phyloP scores from a whole-genome alignment of 2,888 invertebrate species.

The Boloria euphrosyne region DNA sequence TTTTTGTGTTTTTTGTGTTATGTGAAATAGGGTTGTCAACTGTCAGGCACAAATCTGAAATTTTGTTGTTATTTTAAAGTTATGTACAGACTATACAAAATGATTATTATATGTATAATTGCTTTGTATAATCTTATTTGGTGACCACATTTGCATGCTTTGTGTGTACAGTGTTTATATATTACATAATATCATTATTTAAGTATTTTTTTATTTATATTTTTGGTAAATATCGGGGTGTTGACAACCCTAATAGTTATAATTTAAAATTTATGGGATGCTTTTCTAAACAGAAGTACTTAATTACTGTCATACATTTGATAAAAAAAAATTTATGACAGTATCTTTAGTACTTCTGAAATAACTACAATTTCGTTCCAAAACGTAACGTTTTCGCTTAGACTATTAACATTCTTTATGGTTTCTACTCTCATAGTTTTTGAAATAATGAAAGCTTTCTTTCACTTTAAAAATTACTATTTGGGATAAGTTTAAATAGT shows the following conservation, averaged over 20 bases:
- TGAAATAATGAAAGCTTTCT: too few relatives aligned
- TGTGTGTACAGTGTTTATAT: slow-evolving; percentile 10
- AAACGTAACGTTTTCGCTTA: too few relatives aligned
- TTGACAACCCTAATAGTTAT: slow-evolving; percentile 12
- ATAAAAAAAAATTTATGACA: too few relatives aligned
- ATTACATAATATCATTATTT: slow-evolving; percentile 30
- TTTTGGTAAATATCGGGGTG: background rate
- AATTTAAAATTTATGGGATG: background rate
- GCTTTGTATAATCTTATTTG: background rate
- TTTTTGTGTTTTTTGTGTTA: background rate
- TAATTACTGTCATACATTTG: too few relatives aligned
- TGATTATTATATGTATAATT: background rate
- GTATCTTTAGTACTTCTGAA: too few relatives aligned
- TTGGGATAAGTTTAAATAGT: too few relatives aligned
- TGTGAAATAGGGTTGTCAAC: slow-evolving; percentile 18
- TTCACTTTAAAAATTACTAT: too few relatives aligned
- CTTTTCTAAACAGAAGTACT: too few relatives aligned
- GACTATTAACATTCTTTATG: too few relatives aligned
- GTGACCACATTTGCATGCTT: slow-evolving; percentile 18
- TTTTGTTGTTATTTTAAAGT: background rate
- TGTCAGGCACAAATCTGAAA: slow-evolving; percentile 15
- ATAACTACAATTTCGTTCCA: too few relatives aligned
- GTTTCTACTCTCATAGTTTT: too few relatives aligned
- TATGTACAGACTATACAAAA: background rate
- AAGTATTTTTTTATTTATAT: background rate